Conservation (phyloP, 2,113 vertebrate genomes). For the Cyprinodon variegatus region DNA sequence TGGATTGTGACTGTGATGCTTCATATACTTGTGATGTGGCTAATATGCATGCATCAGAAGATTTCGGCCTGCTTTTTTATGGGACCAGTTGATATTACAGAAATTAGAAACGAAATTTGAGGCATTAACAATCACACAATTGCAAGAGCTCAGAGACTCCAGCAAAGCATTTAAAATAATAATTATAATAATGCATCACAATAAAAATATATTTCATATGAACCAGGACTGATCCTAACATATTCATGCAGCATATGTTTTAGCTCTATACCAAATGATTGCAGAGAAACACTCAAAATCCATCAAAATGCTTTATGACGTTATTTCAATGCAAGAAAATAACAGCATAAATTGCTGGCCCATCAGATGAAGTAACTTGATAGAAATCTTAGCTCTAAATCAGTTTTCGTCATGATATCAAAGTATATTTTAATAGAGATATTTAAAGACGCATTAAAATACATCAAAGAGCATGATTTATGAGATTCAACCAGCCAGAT, state of each 20-base stretch:
- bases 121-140: slow-evolving; percentile 13
- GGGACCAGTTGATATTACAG: slow-evolving; percentile 24
- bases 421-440: slow-evolving; percentile 42
- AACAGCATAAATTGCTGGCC: background rate
- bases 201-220: slow-evolving; percentile 26
- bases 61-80: slow-evolving; percentile 1
- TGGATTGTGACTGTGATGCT: slow-evolving; percentile 2
- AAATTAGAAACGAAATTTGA: background rate
- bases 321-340: background rate
- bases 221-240: background rate
- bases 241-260: slow-evolving; percentile 36
- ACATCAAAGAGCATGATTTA: slow-evolving; percentile 63
- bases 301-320: slow-evolving; percentile 1
- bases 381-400: slow-evolving; percentile 45
- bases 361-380: slow-evolving; percentile 34
- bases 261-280: slow-evolving; percentile 21
- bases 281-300: slow-evolving; percentile 27
- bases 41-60: background rate
- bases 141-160: slow-evolving; percentile 12
- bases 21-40: background rate
- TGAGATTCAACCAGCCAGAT: slow-evolving; percentile 27
- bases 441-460: slow-evolving; percentile 52
- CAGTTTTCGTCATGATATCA: slow-evolving; percentile 41
- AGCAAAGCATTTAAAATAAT: slow-evolving; percentile 41
- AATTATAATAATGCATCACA: slow-evolving; percentile 18